Conservation (phyloP, 2,797 vertebrate genomes). For the Argyrosomus regius region DNA sequence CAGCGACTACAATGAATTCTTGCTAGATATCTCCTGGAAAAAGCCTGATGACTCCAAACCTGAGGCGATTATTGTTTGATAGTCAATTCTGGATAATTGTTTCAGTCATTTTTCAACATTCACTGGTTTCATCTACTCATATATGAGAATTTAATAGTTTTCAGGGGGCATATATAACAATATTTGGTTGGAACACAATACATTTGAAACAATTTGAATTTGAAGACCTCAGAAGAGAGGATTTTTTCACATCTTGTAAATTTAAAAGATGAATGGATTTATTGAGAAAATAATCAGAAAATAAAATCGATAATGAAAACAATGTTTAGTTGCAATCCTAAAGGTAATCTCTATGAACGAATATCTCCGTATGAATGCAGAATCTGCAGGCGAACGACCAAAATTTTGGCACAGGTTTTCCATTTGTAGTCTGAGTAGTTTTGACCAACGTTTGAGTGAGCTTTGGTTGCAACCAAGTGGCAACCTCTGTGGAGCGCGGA, state of each 20-base stretch:
- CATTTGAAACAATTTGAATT: background rate
- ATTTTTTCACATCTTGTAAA: background rate
- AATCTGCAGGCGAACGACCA: no score
- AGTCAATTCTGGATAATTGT: no score
- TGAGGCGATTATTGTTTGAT: background rate
- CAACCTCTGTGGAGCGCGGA: no score
- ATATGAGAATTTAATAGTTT: background rate
- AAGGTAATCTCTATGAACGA: background rate
- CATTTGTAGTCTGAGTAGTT: no score
- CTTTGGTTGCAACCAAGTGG: no score
- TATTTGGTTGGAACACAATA: background rate
- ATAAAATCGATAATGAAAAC: background rate
- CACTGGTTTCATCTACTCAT: background rate
- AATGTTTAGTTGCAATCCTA: background rate
- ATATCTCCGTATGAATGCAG: no score
- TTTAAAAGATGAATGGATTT: background rate
- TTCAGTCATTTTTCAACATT: background rate
- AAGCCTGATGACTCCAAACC: background rate
- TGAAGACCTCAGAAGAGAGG: background rate
- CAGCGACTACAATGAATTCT: background rate
- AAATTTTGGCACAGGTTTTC: no score
- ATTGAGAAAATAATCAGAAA: background rate
- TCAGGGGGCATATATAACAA: no score
- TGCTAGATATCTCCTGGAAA: background rate
- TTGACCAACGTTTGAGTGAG: no score